phyloP scores from a whole-genome alignment of 2,888 invertebrate genomes.

The Amphipoea oculea region DNA sequence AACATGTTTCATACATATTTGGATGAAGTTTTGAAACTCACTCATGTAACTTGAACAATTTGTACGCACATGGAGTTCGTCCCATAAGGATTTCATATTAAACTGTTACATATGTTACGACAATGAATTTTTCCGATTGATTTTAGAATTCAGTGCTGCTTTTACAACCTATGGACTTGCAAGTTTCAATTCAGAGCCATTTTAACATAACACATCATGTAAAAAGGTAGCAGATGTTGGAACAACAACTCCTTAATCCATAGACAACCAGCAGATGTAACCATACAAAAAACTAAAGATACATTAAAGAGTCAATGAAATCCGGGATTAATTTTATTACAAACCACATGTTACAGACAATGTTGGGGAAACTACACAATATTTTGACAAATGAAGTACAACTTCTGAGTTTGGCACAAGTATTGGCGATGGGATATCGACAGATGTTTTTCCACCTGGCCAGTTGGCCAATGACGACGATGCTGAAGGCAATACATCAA shows the following conservation, averaged over 20 bases:
- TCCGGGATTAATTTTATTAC: conserved; percentile 29
- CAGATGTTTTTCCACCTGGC: conserved; percentile 66
- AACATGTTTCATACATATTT: conserved; percentile 52
- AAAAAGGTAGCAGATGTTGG: conserved; percentile 38
- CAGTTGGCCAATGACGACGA: conserved; percentile 55
- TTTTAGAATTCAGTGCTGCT: background rate
- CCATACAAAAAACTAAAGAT: conserved; percentile 13
- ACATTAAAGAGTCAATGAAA: conserved; percentile 26
- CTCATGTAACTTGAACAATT: conserved; percentile 45
- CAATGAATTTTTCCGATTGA: conserved; percentile 8
- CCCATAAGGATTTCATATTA: conserved; percentile 38
- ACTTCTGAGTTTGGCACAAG: conserved; percentile 35
- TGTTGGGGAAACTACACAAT: conserved; percentile 3
- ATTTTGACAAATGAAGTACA: conserved; percentile 34
- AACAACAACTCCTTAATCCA: conserved; percentile 16
- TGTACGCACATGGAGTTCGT: conserved; percentile 44
- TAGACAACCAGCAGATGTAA: conserved; percentile 38
- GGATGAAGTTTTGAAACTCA: conserved; percentile 49
- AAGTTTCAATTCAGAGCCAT: background rate
- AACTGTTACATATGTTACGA: conserved; percentile 31
- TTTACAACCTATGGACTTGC: background rate
- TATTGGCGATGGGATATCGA: conserved; percentile 42
- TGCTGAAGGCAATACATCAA: conserved; percentile 65
- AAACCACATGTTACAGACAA: conserved; percentile 24
- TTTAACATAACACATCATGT: background rate